Base-by-base conservation (phyloP, 2,888 invertebrate species). In the Vannuccia rotundouncinata region DNA sequence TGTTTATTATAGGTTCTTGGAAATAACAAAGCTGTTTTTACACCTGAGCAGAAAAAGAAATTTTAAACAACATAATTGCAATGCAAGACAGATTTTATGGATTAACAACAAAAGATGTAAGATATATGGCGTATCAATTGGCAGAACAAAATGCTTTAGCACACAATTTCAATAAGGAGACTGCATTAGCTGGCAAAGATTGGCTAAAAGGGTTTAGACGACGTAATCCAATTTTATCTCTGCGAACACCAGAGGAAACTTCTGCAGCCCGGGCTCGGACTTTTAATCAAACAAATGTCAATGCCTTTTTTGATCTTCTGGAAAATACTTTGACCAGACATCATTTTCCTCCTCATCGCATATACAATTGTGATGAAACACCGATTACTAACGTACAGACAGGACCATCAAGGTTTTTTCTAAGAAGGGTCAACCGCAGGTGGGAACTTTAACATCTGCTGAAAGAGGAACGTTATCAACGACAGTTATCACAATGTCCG, bases 351-450 rank as follows among this genome's bases (percentile, higher is more conserved):
- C 78, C 60, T 13, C 30, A 25, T 25, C 29, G 45, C 1, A 31
- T 82, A 28, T 83, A 81, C 82, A 83, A 83, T 75, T 78, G 77
- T 74, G 83, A 83, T 31, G 83, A 82, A 66, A 82, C 82, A 28
- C 82, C 82, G 0, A 30, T 81, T 25, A 82, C 81, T n/a, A 82
- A 29, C 31, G 82, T 82, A 2, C 82, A 81, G 5, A 82, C 81
- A 27, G 80, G 28, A 75, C 75, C 75, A 29, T 75, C 75, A 75
- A 75, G 28, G 75, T 75, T 31, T 75, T 75, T 30, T 22, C 75
- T 17, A 13, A 17, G 27, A 75, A 75, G 27, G 75, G 75, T 75
- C n/a, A 22, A 27, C 2, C 75, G n/a, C 75, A 75, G 27, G 75
- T 75, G 10, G 75, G 75, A 13, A 22, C 13, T 66, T 29, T 22